Evolutionary conservation across 2,888 invertebrate genomes (phyloP).

Genomic region (Ditula angustiorana): DNA sequence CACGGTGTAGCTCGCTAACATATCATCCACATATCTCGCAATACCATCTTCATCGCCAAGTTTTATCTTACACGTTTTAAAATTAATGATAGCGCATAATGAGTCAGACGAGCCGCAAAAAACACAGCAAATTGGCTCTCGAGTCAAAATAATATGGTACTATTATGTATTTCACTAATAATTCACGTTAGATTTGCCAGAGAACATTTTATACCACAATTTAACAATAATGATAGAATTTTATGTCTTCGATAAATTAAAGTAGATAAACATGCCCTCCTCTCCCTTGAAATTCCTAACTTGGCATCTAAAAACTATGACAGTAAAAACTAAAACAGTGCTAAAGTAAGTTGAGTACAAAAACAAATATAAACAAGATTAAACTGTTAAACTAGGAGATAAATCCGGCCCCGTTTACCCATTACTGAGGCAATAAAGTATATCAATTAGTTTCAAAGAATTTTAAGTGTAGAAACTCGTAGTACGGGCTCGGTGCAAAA

Average conservation of each 20-base stretch:
- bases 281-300: not conserved
- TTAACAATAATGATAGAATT: not conserved
- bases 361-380: constrained; percentile 37
- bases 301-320: not conserved
- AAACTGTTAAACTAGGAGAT: constrained; percentile 34
- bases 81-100: constrained; percentile 37
- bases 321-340: not conserved
- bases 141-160: constrained; percentile 16
- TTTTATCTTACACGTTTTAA: constrained; percentile 36
- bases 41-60: constrained; percentile 23
- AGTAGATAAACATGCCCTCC: not conserved
- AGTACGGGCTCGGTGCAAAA: constrained; percentile 37
- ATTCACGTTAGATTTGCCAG: not conserved
- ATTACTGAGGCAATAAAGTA: constrained; percentile 39
- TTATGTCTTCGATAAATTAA: not conserved
- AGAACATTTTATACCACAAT: not conserved
- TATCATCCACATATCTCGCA: constrained; percentile 18
- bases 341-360: constrained; percentile 18
- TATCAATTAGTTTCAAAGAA: constrained; percentile 41
- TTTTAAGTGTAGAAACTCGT: constrained; percentile 40
- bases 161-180: constrained; percentile 26
- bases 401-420: constrained; percentile 32
- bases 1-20: constrained; percentile 19
- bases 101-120: constrained; percentile 35
- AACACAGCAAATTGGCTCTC: constrained; percentile 32